Base-by-base conservation (phyloP, 37 sponge, comb jelly and placozoan genomes). In the Crambe crambe region DNA sequence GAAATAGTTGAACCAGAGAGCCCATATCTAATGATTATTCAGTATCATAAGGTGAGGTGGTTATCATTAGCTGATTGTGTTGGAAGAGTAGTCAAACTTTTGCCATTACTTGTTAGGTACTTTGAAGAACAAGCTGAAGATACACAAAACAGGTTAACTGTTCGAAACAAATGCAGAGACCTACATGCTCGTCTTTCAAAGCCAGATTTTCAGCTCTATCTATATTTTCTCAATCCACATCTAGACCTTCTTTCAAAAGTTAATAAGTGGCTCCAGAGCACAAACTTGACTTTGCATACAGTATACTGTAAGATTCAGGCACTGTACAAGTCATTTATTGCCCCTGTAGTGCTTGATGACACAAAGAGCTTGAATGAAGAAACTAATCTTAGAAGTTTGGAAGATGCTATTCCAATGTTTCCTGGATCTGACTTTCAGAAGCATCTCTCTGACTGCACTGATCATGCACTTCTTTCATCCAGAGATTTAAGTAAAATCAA, bases 191-290 rank as follows among this genome's bases (percentile, higher is more conserved):
- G n/a, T n/a, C n/a, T n/a, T n/a, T n/a, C n/a, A n/a, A n/a, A n/a
- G n/a, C n/a, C n/a, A n/a, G n/a, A n/a, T n/a, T n/a, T n/a, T n/a
- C n/a, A n/a, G n/a, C n/a, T n/a, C n/a, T n/a, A n/a, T 43, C 54
- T 72, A 18, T 72, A 47, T n/a, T 43, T 42, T 42, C 73, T 72
- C 2, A 35, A 43, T 43, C 73, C 73, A 27, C 73, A 72, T 27
- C 29, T 43, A 23, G 18, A 23, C 8, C 29, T 27, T 27, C 29
- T 43, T 4, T 18, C 73, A 72, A n/a, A n/a, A n/a, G n/a, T n/a
- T n/a, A n/a, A n/a, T n/a, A n/a, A 72, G 54, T 72, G 73, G 73
- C 73, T 72, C 10, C 73, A 72, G 22, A 72, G 54, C 10, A 12
- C 54, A 6, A 72, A 43, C 37, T 27, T 72, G 3, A 22, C 73